Evolutionary conservation across 1,140 invertebrate genomes (phyloP).

Genomic region (Drosophila nigromelanica): DNA sequence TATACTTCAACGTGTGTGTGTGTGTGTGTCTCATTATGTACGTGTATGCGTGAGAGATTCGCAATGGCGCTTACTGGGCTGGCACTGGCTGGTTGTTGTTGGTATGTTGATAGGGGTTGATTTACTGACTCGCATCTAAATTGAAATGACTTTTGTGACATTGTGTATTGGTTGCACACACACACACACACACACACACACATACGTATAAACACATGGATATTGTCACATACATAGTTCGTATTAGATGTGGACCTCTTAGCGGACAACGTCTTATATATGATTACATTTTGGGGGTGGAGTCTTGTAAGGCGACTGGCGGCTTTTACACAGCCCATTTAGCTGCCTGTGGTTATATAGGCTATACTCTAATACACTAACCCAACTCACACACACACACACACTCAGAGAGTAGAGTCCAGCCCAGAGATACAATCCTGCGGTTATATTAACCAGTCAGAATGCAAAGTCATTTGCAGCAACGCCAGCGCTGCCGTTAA

Average conservation of each 20-base stretch:
- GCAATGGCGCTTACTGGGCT: constrained; percentile 69
- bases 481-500: constrained; percentile 37
- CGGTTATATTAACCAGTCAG: constrained; percentile 84
- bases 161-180: constrained; percentile 67
- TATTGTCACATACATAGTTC: constrained; percentile 2
- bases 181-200: constrained; percentile 37
- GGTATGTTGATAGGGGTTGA: constrained; percentile 84
- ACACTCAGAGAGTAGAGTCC: constrained; percentile 32
- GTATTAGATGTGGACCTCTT: constrained; percentile 11
- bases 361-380: background rate
- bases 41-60: constrained; percentile 38
- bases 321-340: constrained; percentile 66
- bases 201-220: constrained; percentile 11
- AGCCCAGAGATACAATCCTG: constrained; percentile 68
- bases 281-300: constrained; percentile 58
- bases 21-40: constrained; percentile 19
- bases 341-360: constrained; percentile 38
- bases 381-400: constrained; percentile 1
- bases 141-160: constrained; percentile 83
- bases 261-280: constrained; percentile 58
- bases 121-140: constrained; percentile 84
- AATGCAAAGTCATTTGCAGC: constrained; percentile 80
- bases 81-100: constrained; percentile 69
- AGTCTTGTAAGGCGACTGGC: constrained; percentile 62
- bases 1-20: background rate